These are phyloP conservation scores for Gastrophysa polygoni DNA, from an alignment of 2,888 invertebrate genomes.

Conservation along the genomic window DNA sequence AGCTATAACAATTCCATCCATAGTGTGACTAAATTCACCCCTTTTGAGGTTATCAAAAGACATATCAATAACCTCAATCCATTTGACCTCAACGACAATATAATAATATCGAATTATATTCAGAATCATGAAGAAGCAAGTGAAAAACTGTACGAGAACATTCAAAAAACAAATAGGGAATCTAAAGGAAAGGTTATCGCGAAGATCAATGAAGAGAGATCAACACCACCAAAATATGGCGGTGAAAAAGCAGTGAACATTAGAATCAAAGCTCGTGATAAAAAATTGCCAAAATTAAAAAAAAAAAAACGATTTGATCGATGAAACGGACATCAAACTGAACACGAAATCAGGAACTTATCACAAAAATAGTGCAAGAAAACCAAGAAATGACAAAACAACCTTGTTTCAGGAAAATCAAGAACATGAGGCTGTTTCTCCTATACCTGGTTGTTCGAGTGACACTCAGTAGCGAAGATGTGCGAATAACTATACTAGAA, in stretches of 20 bases:
- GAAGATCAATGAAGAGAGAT: neutral
- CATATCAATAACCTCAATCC: neutral
- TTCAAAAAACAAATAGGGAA: neutral
- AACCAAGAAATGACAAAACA: neutral
- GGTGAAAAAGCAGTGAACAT: neutral
- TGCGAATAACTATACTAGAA: neutral
- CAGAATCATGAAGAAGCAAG: neutral
- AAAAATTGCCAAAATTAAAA: neutral
- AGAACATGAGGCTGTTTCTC: neutral
- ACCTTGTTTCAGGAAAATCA: neutral
- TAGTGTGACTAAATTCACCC: conserved; percentile 8
- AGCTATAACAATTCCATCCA: conserved; percentile 7
- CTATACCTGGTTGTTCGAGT: neutral
- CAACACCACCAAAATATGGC: neutral
- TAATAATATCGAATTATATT: neutral
- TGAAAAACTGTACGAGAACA: conserved; percentile 1
- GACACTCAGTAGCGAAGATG: neutral
- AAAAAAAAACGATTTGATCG: neutral
- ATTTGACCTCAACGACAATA: conserved; percentile 5
- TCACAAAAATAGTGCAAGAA: neutral
- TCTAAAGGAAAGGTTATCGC: neutral
- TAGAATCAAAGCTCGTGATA: neutral
- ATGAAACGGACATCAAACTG: neutral
- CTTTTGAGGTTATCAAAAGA: neutral
- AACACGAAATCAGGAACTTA: neutral